Conservation (phyloP, 1,140 invertebrate genomes). For the Zaprionus davidi region DNA sequence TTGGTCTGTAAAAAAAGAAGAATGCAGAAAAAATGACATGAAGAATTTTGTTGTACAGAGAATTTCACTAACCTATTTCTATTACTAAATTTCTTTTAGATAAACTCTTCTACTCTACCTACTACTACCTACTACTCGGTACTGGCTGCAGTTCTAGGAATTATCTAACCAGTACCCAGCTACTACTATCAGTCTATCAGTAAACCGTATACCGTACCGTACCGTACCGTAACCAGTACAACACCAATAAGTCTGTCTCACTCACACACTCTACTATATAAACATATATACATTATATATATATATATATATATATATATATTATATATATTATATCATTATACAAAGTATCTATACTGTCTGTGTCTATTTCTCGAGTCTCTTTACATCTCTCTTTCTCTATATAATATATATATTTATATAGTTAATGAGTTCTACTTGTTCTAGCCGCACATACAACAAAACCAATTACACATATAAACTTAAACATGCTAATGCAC, state of each 20-base stretch:
- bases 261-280: constrained; percentile 26
- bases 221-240: constrained; percentile 27
- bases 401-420: constrained; percentile 26
- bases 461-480: constrained; percentile 6
- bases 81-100: constrained; percentile 84
- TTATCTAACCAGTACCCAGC: constrained; percentile 30
- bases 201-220: constrained; percentile 21
- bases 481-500: constrained; percentile 9
- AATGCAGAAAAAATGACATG: background rate
- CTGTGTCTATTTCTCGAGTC: constrained; percentile 35
- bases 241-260: constrained; percentile 26
- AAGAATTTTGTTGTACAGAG: constrained; percentile 53
- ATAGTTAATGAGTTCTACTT: constrained; percentile 36
- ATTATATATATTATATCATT: constrained; percentile 6
- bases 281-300: constrained; percentile 14
- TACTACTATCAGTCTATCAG: constrained; percentile 45
- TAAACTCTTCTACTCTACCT: constrained; percentile 75
- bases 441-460: constrained; percentile 34
- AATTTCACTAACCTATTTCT: constrained; percentile 83
- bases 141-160: constrained; percentile 57
- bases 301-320: constrained; percentile 10
- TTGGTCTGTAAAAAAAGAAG: constrained; percentile 15
- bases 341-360: constrained; percentile 31
- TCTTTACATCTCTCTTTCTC: constrained; percentile 12
- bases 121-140: constrained; percentile 72